Base-by-base conservation (phyloP, 1,140 invertebrate species). In the Triops longicaudatus region DNA sequence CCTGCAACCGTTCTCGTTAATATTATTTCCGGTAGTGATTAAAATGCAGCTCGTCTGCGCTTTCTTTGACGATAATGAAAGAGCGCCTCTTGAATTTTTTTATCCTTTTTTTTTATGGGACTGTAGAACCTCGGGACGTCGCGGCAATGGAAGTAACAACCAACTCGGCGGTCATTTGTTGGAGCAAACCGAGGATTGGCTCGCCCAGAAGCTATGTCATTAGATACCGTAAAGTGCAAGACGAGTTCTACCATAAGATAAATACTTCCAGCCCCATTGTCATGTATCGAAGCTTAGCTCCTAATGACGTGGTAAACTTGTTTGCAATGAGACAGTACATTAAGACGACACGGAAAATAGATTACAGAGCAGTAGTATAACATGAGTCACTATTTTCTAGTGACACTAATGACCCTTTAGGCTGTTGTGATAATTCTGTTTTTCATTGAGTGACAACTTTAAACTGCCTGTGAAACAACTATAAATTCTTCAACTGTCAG, bases 81-180 rank as follows among this genome's bases (percentile, higher is more conserved):
- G 22, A 26, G 17, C 27, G 37, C 26, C 22, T 17, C 11, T 75
- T 75, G 1, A 22, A 11, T 43, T 75, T 31, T 41, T 75, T 31
- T 75, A 7, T 44, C 22, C 17, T 26, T 76, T 22, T 5, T 27
- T 44, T 41, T 76, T 26, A 71, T 31, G n/a, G 26, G 26, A 27
- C 37, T 28, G 17, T 41, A 77, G 76, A 72, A 31, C 76, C 76
- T 26, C 76, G 76, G 27, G 73, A 73, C 73, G 73, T 77, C 26
- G 42, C 72, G 12, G 72, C 73, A n/a, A 27, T 41, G 42, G 44
- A 73, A 26, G 31, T 77, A n/a, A 44, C 72, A n/a, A 22, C 76
- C 31, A 37, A 73, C 22, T 31, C 72, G 22, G 76, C 76, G 26
- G 72, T 73, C n/a, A 73, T 77, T 73, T 77, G 76, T 31, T 77